These are phyloP conservation scores for Anthopleura xanthogrammica DNA, from an alignment of 92 coral and sea anemone genomes.

Conservation along the genomic window DNA sequence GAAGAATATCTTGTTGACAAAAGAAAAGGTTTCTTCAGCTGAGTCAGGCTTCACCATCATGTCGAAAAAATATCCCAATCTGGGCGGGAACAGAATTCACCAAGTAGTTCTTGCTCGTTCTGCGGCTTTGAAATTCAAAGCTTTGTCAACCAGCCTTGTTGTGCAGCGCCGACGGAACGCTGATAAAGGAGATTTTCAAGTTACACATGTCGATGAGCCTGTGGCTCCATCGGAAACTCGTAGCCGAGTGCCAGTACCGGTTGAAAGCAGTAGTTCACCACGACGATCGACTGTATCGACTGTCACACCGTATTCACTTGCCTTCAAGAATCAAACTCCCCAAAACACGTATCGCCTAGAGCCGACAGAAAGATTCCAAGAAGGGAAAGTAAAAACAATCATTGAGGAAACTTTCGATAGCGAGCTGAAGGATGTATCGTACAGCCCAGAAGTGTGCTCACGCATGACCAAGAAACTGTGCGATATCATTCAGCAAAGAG, in stretches of 20 bases:
- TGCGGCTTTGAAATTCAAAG: constrained; percentile 62
- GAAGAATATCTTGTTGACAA: neutral
- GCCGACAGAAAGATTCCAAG: constrained; percentile 58
- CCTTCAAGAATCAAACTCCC: constrained; percentile 10
- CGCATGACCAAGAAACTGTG: constrained; percentile 47
- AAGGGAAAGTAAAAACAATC: constrained; percentile 50
- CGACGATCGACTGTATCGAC: constrained; percentile 29
- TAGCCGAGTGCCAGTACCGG: neutral
- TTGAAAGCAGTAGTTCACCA: constrained; percentile 11
- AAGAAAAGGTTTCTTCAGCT: neutral
- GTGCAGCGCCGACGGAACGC: constrained; percentile 45
- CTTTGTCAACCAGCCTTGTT: constrained; percentile 50
- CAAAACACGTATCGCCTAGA: constrained; percentile 57
- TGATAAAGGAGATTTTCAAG: constrained; percentile 62
- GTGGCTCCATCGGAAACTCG: constrained; percentile 13
- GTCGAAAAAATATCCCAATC: constrained; percentile 41
- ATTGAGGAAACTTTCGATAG: constrained; percentile 54
- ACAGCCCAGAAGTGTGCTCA: constrained; percentile 46
- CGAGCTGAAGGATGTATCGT: constrained; percentile 31
- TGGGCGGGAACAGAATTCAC: constrained; percentile 55
- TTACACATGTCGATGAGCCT: constrained; percentile 68
- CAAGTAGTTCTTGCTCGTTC: constrained; percentile 58
- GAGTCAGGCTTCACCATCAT: neutral
- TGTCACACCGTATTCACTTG: constrained; percentile 14
- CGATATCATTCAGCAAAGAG: constrained; percentile 58